Evolutionary conservation across 2,888 invertebrate species (phyloP), one percentile per base, ranked within the genome.

Genomic region (Nemapogon koenigi): DNA sequence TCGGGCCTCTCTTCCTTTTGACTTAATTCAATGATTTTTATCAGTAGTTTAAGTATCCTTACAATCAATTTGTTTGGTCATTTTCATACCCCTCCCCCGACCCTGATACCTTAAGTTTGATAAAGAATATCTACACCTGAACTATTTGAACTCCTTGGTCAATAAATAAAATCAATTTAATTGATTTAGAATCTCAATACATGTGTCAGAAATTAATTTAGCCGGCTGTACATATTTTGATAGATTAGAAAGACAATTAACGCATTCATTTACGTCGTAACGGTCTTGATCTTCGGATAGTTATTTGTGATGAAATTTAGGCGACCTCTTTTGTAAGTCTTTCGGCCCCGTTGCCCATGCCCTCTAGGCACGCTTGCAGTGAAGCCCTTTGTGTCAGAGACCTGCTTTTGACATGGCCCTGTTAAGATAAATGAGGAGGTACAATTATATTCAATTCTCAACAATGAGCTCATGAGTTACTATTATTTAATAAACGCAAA

Each of bases 381-480:
- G 63, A 65, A 63, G 47, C 58, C 54, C 62, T 57, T 72, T 71
- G 70, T 69, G 51, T 49, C 45, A 44, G 39, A 52, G 49, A 50
- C 56, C 67, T 73, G 69, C 48, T 50, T 47, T 51, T 70, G 73
- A 72, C 70, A 55, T 52, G 53, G 57, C 56, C 53, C 54, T 50
- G 52, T 52, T 52, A 59, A 68, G 70, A 73, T 69, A 70, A 73
- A 73, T 71, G 71, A 59, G 55, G 49, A 52, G 52, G 54, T 51
- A 59, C 62, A 63, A 69, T 70, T 70, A 68, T 62, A 60, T 61
- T 65, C 59, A 57, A 57, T 55, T 47, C 50, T 44, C 49, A 44
- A 43, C 49, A 53, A 51, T 47, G 48, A 48, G 49, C 45, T 59
- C 52, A 44, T 51, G 52, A 56, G 51, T 53, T 47, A 49, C 48